These are phyloP conservation scores for Melieria omissa DNA, from an alignment of 2,888 invertebrate genomes.

Conservation along the genomic window DNA sequence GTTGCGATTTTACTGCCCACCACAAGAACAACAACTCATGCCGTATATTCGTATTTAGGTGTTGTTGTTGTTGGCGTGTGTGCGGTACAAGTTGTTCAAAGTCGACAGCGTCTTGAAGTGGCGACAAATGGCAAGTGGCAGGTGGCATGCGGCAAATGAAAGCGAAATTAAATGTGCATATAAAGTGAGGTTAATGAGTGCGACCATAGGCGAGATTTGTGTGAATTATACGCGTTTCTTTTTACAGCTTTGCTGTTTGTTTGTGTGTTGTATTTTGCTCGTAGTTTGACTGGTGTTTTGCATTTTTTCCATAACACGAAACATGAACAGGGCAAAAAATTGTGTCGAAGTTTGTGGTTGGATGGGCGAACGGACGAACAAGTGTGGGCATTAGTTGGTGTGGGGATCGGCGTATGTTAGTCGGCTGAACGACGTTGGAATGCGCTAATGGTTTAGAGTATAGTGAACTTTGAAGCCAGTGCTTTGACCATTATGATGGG, in stretches of 20 bases:
- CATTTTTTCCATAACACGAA: too few relatives aligned
- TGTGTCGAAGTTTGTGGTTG: too few relatives aligned
- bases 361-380: not conserved
- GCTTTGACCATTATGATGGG: constrained; percentile 5
- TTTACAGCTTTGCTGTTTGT: too few relatives aligned
- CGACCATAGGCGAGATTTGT: constrained; percentile 1
- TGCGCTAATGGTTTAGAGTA: constrained; percentile 18
- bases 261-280: too few relatives aligned
- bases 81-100: too few relatives aligned
- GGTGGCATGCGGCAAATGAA: constrained; percentile 10
- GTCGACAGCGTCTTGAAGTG: not conserved
- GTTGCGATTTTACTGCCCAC: constrained; percentile 2
- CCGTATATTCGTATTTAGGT: too few relatives aligned
- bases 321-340: too few relatives aligned
- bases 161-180: constrained; percentile 40
- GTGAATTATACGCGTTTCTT: too few relatives aligned
- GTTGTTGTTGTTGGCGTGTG: too few relatives aligned
- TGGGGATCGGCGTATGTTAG: not conserved
- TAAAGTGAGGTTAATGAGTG: constrained; percentile 43
- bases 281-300: too few relatives aligned
- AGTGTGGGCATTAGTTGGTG: not conserved
- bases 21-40: too few relatives aligned
- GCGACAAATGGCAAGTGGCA: constrained; percentile 18
- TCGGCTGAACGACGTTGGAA: constrained; percentile 5
- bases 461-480: constrained; percentile 19